phyloP scores from a whole-genome alignment of 1,140 invertebrate genomes.

The Mycetomoellerius zeteki region DNA sequence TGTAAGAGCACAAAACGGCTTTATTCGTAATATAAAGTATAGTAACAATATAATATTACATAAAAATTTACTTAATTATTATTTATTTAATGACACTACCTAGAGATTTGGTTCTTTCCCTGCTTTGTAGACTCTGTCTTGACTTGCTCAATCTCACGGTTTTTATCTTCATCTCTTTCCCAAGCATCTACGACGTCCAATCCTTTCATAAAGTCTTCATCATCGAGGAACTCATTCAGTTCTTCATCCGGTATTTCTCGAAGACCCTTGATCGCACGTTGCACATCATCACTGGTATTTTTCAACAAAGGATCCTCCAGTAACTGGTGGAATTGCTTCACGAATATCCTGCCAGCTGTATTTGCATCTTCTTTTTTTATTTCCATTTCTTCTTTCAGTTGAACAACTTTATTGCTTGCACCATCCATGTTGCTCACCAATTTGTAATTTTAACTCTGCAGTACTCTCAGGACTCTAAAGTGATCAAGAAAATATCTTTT shows the following conservation, averaged over 20 bases:
- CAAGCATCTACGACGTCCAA: constrained; percentile 84
- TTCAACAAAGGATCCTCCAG: constrained; percentile 35
- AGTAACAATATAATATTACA: constrained; percentile 34
- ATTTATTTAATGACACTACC: constrained; percentile 75
- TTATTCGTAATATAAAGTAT: constrained; percentile 14
- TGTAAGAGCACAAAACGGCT: constrained; percentile 30
- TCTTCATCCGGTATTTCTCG: constrained; percentile 79
- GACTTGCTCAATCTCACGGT: constrained; percentile 53
- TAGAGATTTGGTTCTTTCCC: constrained; percentile 73
- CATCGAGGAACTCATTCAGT: constrained; percentile 81
- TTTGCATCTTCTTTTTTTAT: neutral
- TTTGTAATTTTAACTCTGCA: neutral
- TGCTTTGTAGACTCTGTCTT: constrained; percentile 49
- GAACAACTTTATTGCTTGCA: neutral
- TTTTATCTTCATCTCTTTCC: constrained; percentile 82
- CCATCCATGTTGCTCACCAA: constrained; percentile 10
- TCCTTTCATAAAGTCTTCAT: constrained; percentile 83
- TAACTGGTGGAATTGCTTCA: constrained; percentile 35
- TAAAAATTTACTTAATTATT: constrained; percentile 29
- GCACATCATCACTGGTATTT: constrained; percentile 68
- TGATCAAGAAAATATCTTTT: constrained; percentile 23
- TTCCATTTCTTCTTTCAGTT: neutral
- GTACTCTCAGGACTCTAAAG: neutral
- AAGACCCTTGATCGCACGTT: constrained; percentile 71
- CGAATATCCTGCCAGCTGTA: neutral